phyloP scores from a whole-genome alignment of 2,113 vertebrate genomes.

The Oncorhynchus keta region DNA sequence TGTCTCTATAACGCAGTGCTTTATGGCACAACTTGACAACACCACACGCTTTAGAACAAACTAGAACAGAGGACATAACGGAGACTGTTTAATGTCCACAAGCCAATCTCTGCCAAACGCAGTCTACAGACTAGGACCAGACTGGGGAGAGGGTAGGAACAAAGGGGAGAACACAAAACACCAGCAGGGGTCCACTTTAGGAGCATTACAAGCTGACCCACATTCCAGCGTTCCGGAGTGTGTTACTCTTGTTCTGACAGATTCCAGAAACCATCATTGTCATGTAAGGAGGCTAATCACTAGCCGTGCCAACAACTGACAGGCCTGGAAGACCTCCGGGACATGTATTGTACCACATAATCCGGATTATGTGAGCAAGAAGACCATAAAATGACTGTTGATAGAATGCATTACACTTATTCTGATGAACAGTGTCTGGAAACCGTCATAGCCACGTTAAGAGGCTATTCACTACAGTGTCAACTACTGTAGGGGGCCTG shows the following conservation, averaged over 20 bases:
- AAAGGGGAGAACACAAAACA: conserved; percentile 48
- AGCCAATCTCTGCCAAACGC: too few relatives aligned
- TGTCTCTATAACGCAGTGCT: too few relatives aligned
- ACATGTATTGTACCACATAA: conserved; percentile 1
- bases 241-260: conserved; percentile 31
- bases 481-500: too few relatives aligned
- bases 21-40: too few relatives aligned
- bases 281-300: conserved; percentile 36
- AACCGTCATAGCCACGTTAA: neutral
- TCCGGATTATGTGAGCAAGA: neutral
- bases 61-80: too few relatives aligned
- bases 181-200: conserved; percentile 43
- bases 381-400: neutral
- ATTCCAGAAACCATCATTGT: conserved; percentile 5
- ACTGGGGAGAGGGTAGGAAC: conserved; percentile 19
- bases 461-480: neutral
- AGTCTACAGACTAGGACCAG: neutral
- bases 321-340: neutral
- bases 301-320: conserved; percentile 14
- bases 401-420: too few relatives aligned
- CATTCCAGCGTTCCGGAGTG: conserved; percentile 30
- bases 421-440: too few relatives aligned
- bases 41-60: too few relatives aligned
- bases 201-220: conserved; percentile 52
- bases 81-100: too few relatives aligned